Evolutionary conservation across 2,113 vertebrate species (phyloP).

Genomic region (Ceyx cyanopectus): DNA sequence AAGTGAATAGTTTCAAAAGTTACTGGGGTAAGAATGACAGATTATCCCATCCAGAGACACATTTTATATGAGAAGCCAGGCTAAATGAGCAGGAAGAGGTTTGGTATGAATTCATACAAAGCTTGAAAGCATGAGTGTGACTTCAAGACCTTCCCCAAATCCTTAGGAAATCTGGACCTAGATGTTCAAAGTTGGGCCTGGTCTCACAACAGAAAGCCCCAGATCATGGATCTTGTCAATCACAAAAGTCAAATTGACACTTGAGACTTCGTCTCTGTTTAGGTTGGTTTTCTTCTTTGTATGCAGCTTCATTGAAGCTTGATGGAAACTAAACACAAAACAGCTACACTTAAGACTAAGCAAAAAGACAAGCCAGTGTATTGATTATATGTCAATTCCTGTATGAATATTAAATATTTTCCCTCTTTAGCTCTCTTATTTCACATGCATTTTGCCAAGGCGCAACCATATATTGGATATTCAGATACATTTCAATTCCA

Average conservation of each 20-base stretch:
- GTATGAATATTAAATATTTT: slow-evolving; percentile 11
- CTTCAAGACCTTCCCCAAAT: background rate
- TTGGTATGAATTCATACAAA: background rate
- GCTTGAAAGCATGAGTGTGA: background rate
- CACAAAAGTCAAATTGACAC: background rate
- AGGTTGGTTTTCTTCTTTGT: background rate
- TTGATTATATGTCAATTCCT: background rate
- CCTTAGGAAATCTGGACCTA: background rate
- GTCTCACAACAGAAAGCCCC: background rate
- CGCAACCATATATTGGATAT: background rate
- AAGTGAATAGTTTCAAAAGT: background rate
- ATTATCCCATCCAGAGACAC: background rate
- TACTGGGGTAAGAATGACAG: background rate
- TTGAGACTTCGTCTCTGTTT: background rate
- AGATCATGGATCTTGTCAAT: background rate
- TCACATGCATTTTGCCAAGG: background rate
- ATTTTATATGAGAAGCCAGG: background rate
- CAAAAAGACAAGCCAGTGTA: background rate
- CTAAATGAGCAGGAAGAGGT: background rate
- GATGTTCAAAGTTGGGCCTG: rapidly evolving
- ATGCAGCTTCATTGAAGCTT: background rate
- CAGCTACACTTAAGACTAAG: background rate
- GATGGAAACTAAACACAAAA: background rate
- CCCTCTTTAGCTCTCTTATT: background rate
- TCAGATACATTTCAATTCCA: background rate